Percentiles rank a stretch among this genome's conserved stretches.
These are phyloP conservation scores for Perca schrenkii DNA, from an alignment of 2,113 vertebrate species.

Conservation along the genomic window DNA sequence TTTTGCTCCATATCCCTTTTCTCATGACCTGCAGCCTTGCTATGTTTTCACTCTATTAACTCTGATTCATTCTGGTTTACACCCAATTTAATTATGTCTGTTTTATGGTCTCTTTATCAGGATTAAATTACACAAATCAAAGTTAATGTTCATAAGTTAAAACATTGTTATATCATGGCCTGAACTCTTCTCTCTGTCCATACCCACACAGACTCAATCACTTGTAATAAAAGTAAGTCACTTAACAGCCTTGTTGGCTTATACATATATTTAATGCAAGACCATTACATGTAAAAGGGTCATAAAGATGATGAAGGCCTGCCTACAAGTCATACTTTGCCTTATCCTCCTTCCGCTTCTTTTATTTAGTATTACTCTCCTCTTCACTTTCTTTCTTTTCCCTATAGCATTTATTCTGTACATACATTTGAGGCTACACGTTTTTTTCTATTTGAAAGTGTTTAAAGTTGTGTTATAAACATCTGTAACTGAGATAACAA, in stretches of 20 bases:
- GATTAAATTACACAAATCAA: constrained; percentile 7
- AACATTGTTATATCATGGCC: neutral
- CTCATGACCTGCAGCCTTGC: neutral
- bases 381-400: constrained; percentile 11
- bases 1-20: neutral
- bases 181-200: neutral
- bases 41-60: neutral
- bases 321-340: constrained; percentile 8
- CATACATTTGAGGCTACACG: neutral
- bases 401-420: neutral
- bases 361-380: neutral
- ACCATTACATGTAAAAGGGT: constrained; percentile 22
- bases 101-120: neutral
- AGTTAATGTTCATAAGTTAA: neutral
- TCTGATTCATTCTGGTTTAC: neutral
- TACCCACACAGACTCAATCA: neutral
- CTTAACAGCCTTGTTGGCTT: neutral
- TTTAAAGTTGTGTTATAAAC: constrained; percentile 26
- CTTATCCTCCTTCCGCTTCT: neutral
- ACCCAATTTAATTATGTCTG: constrained; percentile 4
- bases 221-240: neutral
- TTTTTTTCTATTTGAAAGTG: constrained; percentile 1
- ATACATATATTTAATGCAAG: neutral
- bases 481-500: constrained; percentile 23
- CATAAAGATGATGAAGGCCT: constrained; percentile 43